A percentile compares a stretch with the other conserved stretches of the same genome.
phyloP scores from a whole-genome alignment of 2,113 vertebrate genomes.

The Phalacrocorax carbo region DNA sequence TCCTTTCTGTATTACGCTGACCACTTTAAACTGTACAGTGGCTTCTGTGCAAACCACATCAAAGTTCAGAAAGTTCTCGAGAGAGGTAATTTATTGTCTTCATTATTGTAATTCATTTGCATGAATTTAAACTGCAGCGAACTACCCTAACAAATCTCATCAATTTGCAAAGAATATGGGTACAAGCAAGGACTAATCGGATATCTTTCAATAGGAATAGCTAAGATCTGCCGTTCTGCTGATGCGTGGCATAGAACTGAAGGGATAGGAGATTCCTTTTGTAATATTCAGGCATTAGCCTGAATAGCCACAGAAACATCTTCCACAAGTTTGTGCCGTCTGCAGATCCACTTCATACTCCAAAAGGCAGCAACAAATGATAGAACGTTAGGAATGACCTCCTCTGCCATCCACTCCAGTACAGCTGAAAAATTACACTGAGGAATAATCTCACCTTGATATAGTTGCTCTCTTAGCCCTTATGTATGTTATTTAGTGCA shows the following conservation, averaged over 20 bases:
- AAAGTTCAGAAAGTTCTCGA: conserved; percentile 98
- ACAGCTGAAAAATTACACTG: not conserved
- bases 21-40: conserved; percentile 98
- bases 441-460: not conserved
- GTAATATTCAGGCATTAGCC: not conserved
- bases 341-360: not conserved
- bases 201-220: not conserved
- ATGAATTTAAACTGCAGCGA: not conserved
- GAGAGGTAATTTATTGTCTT: conserved; percentile 81
- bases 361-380: not conserved
- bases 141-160: not conserved
- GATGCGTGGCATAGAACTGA: not conserved
- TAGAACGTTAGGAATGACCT: not conserved
- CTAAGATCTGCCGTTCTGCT: not conserved
- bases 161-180: not conserved
- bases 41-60: conserved; percentile 97
- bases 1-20: conserved; percentile 98
- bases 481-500: not conserved
- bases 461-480: not conserved
- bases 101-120: not conserved
- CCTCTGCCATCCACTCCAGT: not conserved
- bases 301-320: not conserved
- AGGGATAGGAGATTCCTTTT: not conserved
- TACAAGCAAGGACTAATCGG: not conserved
- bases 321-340: not conserved